Conservation (phyloP, 2,888 invertebrate species). For the Camponotus fellah region DNA sequence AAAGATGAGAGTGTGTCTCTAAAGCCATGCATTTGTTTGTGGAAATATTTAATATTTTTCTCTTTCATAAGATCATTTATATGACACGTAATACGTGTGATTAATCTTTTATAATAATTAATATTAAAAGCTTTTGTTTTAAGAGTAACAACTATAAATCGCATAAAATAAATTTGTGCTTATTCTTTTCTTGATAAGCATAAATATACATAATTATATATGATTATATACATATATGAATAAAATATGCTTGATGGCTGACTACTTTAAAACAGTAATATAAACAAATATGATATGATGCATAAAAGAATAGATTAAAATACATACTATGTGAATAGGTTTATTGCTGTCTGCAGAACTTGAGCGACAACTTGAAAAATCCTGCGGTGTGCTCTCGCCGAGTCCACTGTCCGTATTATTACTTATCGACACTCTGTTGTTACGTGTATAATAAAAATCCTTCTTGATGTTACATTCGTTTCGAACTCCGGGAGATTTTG, state of each 20-base stretch:
- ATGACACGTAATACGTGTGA: neutral
- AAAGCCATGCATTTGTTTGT: constrained; percentile 51
- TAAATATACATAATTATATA: neutral
- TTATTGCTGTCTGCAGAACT: constrained; percentile 85
- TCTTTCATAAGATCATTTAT: neutral
- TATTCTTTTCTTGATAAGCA: neutral
- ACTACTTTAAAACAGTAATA: neutral
- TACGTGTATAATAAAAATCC: constrained; percentile 83
- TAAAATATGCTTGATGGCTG: neutral
- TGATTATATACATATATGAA: neutral
- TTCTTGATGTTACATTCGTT: constrained; percentile 81
- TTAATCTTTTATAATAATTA: neutral
- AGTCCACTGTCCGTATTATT: constrained; percentile 84
- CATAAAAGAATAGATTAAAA: constrained; percentile 65
- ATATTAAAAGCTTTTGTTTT: constrained; percentile 12
- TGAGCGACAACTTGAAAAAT: constrained; percentile 85
- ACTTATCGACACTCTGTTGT: constrained; percentile 81
- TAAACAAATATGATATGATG: constrained; percentile 15
- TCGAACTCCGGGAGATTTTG: constrained; percentile 80
- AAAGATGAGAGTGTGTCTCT: constrained; percentile 56
- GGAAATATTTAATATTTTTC: constrained; percentile 58
- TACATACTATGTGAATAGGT: constrained; percentile 84
- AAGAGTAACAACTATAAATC: neutral
- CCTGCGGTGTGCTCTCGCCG: constrained; percentile 85
- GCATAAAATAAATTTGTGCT: constrained; percentile 1